A percentile compares a stretch with the other conserved stretches of the same genome.
phyloP scores from a whole-genome alignment of 2,797 vertebrate species.

The Strix occidentalis region DNA sequence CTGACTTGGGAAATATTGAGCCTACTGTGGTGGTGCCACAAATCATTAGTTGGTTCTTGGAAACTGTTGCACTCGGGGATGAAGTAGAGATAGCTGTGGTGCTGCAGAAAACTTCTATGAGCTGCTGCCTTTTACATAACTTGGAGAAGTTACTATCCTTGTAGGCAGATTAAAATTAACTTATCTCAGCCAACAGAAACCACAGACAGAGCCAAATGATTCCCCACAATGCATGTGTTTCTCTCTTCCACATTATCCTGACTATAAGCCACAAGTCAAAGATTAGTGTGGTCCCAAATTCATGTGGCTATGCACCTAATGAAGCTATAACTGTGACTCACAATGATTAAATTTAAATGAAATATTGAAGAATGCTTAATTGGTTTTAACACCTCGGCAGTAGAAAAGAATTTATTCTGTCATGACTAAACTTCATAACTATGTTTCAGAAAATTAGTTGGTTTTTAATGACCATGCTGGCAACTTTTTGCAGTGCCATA shows the following conservation, averaged over 20 bases:
- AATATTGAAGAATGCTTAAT: conserved; percentile 49
- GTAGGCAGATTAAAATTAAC: background rate
- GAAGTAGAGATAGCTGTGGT: background rate
- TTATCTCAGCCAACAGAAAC: background rate
- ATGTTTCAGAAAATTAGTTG: conserved; percentile 20
- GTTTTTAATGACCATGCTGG: background rate
- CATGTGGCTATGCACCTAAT: background rate
- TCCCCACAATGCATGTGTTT: background rate
- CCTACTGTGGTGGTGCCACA: background rate
- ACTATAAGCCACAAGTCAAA: background rate
- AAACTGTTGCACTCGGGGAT: background rate
- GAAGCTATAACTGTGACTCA: conserved; percentile 11
- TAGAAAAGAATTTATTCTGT: conserved; percentile 9
- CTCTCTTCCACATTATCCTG: background rate
- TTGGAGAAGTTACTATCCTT: background rate
- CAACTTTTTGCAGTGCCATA: background rate
- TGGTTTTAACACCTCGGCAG: conserved; percentile 4
- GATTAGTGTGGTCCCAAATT: background rate
- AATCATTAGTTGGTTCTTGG: background rate
- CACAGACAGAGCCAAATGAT: background rate
- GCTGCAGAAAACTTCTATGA: background rate
- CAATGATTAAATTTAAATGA: conserved; percentile 16
- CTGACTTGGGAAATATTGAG: background rate
- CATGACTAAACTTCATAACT: conserved; percentile 10
- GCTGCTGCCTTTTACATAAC: background rate